Evolutionary conservation across 2,113 vertebrate species (phyloP).

Genomic region (Origma solitaria): DNA sequence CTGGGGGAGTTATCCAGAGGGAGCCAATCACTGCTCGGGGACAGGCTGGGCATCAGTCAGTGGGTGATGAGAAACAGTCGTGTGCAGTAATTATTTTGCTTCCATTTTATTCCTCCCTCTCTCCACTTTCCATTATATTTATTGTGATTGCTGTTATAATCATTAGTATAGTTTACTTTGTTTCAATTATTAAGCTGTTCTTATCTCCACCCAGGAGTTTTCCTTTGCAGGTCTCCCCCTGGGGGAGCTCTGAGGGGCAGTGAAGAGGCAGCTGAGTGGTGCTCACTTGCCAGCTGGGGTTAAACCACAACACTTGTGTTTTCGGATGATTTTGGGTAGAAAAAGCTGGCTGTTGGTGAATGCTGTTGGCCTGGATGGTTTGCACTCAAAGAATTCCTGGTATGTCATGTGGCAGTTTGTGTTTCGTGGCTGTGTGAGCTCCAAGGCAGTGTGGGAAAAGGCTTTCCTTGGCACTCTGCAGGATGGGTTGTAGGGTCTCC

Average conservation of each 20-base stretch:
- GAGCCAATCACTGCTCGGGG: fast-evolving
- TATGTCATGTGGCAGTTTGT: neutral
- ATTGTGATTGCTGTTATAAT: neutral
- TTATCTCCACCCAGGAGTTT: fast-evolving
- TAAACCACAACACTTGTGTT: neutral
- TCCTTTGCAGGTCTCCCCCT: neutral
- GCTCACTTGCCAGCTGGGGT: neutral
- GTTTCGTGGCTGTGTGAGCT: neutral
- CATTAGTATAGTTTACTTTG: neutral
- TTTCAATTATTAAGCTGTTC: neutral
- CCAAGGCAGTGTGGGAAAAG: neutral
- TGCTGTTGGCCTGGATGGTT: neutral
- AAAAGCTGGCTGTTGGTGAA: neutral
- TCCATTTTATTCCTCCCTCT: neutral
- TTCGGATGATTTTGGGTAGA: neutral
- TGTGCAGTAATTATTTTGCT: neutral
- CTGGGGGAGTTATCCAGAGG: neutral
- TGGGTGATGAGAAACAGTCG: neutral
- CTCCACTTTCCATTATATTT: neutral
- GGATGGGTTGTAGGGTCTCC: neutral
- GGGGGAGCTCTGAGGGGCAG: neutral
- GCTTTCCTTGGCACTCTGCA: neutral
- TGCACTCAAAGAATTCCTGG: neutral
- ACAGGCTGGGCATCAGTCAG: neutral
- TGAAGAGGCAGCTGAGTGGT: fast-evolving